A percentile compares a stretch with the other conserved stretches of the same genome.
These are phyloP conservation scores for Sipha maydis DNA, from an alignment of 2,888 invertebrate species.

Conservation along the genomic window DNA sequence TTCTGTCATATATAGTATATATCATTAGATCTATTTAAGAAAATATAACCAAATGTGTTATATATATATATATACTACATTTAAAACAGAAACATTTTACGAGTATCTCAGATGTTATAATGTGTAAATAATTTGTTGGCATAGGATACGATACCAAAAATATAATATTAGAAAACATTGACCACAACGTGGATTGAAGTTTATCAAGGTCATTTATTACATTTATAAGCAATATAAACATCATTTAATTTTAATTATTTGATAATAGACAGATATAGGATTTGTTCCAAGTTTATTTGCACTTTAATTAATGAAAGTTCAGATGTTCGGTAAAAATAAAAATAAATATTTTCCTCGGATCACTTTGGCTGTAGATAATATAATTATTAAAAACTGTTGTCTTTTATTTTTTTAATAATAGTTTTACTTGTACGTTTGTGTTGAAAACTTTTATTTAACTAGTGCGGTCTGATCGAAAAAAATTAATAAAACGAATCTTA, in stretches of 20 bases:
- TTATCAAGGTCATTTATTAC: slow-evolving; percentile 32
- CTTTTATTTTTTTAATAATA: background rate
- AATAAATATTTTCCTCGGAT: background rate
- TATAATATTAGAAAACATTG: slow-evolving; percentile 56
- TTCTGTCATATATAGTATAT: background rate
- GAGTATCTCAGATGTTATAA: background rate
- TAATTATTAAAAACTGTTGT: background rate
- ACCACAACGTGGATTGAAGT: slow-evolving; percentile 11
- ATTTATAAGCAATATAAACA: slow-evolving; percentile 12
- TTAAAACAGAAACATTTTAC: background rate
- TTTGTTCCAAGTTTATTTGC: background rate
- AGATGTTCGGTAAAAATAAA: background rate
- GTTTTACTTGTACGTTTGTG: background rate
- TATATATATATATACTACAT: background rate
- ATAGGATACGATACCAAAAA: slow-evolving; percentile 8
- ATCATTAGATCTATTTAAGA: background rate
- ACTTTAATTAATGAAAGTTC: background rate
- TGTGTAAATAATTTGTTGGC: slow-evolving; percentile 44
- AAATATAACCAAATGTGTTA: background rate
- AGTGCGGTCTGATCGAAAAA: background rate
- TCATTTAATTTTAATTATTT: background rate
- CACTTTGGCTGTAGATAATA: background rate
- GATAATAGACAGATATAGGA: background rate
- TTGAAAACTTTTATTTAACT: background rate
- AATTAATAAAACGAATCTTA: no score